Evolutionary conservation across 1,140 invertebrate genomes (phyloP), one percentile per base, ranked within the genome.

Genomic region (Trichonephila clavipes): DNA sequence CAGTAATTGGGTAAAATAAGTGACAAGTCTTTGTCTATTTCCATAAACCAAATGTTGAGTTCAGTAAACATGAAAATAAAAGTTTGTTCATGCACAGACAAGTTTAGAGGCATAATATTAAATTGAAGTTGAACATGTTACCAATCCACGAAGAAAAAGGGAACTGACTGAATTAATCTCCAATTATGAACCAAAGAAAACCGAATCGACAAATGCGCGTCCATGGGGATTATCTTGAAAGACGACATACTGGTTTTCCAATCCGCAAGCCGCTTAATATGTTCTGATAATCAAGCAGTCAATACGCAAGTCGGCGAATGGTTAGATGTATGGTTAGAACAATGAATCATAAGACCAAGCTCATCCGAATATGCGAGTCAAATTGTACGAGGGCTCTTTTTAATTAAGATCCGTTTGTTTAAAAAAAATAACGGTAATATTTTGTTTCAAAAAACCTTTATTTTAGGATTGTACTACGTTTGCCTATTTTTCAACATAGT

Each of bases 301-400:
- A 24, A 82, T 8, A 28, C 28, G 4, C 4, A 90, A 62, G 10
- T 92, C 6, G 28, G 64, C 21, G 82, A 85, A n/a, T n/a, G n/a
- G n/a, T n/a, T n/a, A n/a, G n/a, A n/a, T n/a, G n/a, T n/a, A 86
- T 86, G 82, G 81, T 21, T 92, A 83, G 40, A 82, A 16, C 18
- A 83, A 34, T n/a, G n/a, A 34, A 86, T 66, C 12, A 21, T 92
- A 1, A 72, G n/a, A 86, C 82, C 8, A 16, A 72, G 19, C 28
- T 69, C 44, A 28, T 92, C 91, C 6, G 89, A 90, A 28, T 90
- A 69, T 90, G 51, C 89, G 2, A 10, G 69, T 40, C 72, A n/a
- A 59, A 62, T 82, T 19, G 69, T n/a, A n/a, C n/a, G n/a, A n/a
- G n/a, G n/a, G n/a, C n/a, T n/a, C n/a, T n/a, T n/a, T n/a, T n/a